phyloP scores from a whole-genome alignment of 2,888 invertebrate species.

The Hydraecia micacea region DNA sequence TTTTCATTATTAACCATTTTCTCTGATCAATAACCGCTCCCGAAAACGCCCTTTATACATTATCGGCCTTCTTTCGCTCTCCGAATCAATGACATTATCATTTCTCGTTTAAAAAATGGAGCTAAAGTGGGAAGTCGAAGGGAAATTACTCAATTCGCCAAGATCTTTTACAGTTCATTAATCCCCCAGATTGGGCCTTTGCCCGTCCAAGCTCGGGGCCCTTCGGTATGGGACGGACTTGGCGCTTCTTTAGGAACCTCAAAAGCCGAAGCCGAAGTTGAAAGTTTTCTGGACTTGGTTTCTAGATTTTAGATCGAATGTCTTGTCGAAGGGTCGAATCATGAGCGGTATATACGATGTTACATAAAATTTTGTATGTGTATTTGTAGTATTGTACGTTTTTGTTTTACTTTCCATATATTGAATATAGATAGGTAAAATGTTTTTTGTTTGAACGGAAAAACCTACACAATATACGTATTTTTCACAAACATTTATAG shows the following conservation, averaged over 20 bases:
- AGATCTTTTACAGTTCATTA: constrained; percentile 89
- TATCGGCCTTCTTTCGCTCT: constrained; percentile 58
- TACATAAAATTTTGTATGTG: constrained; percentile 2
- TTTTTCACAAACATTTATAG: neutral
- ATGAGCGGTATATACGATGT: neutral
- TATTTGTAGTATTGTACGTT: neutral
- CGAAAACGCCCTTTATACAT: constrained; percentile 59
- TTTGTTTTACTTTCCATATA: neutral
- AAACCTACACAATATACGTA: neutral
- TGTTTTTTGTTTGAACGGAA: neutral
- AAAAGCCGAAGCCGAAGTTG: constrained; percentile 7
- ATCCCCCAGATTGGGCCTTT: constrained; percentile 82
- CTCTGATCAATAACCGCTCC: constrained; percentile 56
- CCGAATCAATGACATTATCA: constrained; percentile 77
- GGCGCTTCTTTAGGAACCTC: constrained; percentile 51
- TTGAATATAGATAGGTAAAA: neutral
- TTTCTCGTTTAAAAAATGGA: constrained; percentile 78
- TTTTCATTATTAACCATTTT: constrained; percentile 63
- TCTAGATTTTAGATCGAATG: constrained; percentile 31
- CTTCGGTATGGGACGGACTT: constrained; percentile 73
- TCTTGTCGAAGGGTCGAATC: constrained; percentile 30
- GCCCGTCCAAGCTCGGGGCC: constrained; percentile 79
- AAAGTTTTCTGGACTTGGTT: constrained; percentile 33
- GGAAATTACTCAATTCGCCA: constrained; percentile 84
- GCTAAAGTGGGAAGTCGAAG: constrained; percentile 71